Conservation (phyloP, 2,113 vertebrate genomes). For the Phalacrocorax aristotelis region DNA sequence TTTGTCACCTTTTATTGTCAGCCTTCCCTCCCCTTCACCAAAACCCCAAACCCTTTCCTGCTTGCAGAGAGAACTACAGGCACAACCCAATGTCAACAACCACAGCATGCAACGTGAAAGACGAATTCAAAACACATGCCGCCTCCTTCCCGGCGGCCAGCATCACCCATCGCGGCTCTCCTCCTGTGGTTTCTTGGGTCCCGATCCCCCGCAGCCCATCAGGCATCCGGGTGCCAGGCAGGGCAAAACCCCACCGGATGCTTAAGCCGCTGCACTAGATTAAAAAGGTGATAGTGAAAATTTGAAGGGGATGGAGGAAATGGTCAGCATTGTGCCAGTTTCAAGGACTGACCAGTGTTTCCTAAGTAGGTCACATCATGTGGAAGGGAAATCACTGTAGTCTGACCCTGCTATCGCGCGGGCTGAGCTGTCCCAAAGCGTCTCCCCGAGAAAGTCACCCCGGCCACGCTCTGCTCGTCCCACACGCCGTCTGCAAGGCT, state of each 20-base stretch:
- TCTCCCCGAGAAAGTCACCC: background rate
- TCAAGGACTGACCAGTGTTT: background rate
- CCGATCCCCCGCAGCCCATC: background rate
- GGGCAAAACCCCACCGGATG: fast-evolving
- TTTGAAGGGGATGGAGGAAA: conserved; percentile 5
- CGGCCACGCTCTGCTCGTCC: background rate
- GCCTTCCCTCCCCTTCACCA: background rate
- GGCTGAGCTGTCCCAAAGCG: background rate
- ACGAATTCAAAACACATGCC: background rate
- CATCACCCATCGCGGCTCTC: background rate
- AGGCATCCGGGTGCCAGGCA: background rate
- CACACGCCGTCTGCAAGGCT: background rate
- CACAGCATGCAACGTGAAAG: background rate
- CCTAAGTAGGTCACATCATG: background rate
- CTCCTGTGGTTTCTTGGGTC: background rate
- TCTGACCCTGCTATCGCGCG: background rate
- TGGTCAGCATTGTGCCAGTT: background rate
- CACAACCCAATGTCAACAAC: background rate
- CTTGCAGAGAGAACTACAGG: conserved; percentile 3
- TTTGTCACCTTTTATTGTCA: background rate
- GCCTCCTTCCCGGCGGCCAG: background rate
- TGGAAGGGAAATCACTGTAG: background rate
- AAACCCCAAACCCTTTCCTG: conserved; percentile 52
- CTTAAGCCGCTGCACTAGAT: background rate
- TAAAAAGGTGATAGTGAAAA: background rate